Evolutionary conservation across 2,797 vertebrate species (phyloP).

Genomic region (Lagodon rhomboides): DNA sequence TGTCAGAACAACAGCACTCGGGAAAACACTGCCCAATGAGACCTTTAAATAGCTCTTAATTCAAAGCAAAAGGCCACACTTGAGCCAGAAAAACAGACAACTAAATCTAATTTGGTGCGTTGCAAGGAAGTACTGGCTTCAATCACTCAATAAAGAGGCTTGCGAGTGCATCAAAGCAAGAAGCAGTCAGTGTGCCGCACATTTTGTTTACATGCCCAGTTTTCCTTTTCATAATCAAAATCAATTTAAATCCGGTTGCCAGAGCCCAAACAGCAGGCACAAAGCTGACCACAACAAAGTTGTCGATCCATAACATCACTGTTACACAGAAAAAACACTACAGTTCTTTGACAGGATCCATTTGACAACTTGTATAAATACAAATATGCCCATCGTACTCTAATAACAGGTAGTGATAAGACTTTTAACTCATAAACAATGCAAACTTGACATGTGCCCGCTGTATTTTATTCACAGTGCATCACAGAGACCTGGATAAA

Average conservation of each 20-base stretch:
- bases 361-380: neutral
- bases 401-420: neutral
- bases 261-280: neutral
- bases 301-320: neutral
- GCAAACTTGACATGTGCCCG: neutral
- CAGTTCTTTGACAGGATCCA: neutral
- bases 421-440: neutral
- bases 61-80: neutral
- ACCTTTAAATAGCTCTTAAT: neutral
- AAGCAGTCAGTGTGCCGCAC: neutral
- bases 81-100: neutral
- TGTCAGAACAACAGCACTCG: neutral
- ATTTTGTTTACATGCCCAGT: neutral
- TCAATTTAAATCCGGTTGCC: neutral
- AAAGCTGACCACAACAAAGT: neutral
- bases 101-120: neutral
- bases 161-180: neutral
- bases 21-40: neutral
- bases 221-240: slow-evolving; percentile 10
- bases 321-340: neutral
- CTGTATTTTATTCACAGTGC: neutral
- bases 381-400: neutral
- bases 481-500: neutral
- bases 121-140: neutral
- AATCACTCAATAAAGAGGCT: neutral